Conservation (phyloP, 2,113 vertebrate genomes). For the Epinephelus lanceolatus region DNA sequence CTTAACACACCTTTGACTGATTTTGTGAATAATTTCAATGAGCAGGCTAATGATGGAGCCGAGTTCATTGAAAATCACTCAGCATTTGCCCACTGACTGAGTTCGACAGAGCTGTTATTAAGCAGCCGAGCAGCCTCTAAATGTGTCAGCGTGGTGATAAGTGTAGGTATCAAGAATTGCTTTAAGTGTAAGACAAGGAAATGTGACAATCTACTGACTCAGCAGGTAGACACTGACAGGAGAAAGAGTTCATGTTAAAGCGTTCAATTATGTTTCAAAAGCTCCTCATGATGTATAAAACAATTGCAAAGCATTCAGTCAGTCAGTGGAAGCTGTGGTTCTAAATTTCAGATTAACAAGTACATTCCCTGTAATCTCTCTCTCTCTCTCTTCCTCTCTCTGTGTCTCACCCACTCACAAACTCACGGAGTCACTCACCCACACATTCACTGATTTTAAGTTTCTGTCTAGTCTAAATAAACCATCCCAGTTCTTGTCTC, state of each 20-base stretch:
- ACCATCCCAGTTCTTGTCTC: not conserved
- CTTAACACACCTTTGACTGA: not conserved
- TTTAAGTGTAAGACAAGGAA: constrained; percentile 4
- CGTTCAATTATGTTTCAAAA: constrained; percentile 21
- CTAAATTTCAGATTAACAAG: not conserved
- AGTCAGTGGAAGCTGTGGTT: not conserved
- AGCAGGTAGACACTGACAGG: constrained; percentile 4
- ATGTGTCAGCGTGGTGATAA: constrained; percentile 14
- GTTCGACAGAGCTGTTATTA: constrained; percentile 25
- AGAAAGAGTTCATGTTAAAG: constrained; percentile 2
- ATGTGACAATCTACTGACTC: not conserved
- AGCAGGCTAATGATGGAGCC: constrained; percentile 35
- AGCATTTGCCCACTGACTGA: constrained; percentile 15
- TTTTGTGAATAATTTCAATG: constrained; percentile 18
- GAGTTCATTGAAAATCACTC: constrained; percentile 37
- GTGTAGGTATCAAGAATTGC: constrained; percentile 3
- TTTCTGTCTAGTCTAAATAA: not conserved
- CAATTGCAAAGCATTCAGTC: not conserved
- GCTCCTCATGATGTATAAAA: not conserved
- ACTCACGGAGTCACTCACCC: not conserved
- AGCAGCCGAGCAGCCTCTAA: constrained; percentile 2
- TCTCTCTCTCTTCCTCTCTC: not conserved
- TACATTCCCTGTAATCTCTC: not conserved
- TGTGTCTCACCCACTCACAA: not conserved
- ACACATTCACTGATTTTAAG: not conserved